These are phyloP conservation scores for Portunus trituberculatus DNA, from an alignment of 1,140 invertebrate species.

Conservation along the genomic window DNA sequence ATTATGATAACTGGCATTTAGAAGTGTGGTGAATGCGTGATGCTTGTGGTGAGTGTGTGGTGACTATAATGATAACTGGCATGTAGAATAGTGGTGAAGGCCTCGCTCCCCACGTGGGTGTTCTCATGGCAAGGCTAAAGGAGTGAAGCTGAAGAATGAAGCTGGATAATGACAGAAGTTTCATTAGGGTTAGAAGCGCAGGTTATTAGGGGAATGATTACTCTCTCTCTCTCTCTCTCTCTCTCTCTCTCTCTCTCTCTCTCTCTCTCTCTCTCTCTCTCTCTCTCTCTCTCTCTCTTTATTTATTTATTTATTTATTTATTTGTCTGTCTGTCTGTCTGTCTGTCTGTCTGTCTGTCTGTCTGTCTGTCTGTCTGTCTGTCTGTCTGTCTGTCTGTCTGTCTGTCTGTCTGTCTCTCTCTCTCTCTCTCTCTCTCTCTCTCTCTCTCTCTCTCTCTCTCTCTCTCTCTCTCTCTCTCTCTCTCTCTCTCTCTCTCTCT, in stretches of 20 bases:
- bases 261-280: slow-evolving; percentile 23
- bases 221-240: slow-evolving; percentile 25
- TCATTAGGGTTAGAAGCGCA: background rate
- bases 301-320: too few relatives aligned
- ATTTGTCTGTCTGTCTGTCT: background rate
- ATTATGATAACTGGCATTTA: too few relatives aligned
- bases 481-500: slow-evolving; percentile 31
- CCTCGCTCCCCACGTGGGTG: background rate
- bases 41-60: too few relatives aligned
- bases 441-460: slow-evolving; percentile 3
- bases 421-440: slow-evolving; percentile 31
- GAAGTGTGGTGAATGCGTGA: too few relatives aligned
- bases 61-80: too few relatives aligned
- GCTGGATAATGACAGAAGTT: background rate
- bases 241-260: slow-evolving; percentile 44
- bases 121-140: background rate
- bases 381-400: slow-evolving; percentile 25
- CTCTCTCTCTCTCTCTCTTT: slow-evolving; percentile 5
- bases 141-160: background rate
- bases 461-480: slow-evolving; percentile 32
- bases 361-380: background rate
- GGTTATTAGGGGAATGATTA: background rate
- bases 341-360: slow-evolving; percentile 11
- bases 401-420: slow-evolving; percentile 8
- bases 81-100: too few relatives aligned